Conservation (phyloP, 2,797 vertebrate genomes). For the Clarias pachynema region DNA sequence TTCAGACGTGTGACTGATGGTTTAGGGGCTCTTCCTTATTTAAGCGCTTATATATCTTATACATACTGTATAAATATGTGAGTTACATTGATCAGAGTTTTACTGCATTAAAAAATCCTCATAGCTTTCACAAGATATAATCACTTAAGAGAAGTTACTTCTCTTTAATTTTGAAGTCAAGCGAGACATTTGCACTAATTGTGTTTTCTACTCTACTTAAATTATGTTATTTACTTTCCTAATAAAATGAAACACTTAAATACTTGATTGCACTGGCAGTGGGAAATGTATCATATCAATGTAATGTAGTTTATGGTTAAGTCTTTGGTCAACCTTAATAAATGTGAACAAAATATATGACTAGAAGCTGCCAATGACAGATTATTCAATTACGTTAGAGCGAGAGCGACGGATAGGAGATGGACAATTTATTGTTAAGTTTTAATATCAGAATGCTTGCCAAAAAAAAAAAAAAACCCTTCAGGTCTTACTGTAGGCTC, state of each 20-base stretch:
- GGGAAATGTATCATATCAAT: neutral
- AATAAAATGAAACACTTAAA: neutral
- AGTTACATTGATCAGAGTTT: neutral
- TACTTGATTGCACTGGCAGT: neutral
- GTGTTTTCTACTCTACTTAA: neutral
- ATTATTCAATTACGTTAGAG: neutral
- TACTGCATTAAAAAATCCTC: neutral
- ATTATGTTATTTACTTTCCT: neutral
- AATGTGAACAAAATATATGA: neutral
- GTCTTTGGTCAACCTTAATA: neutral
- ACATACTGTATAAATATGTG: too few relatives aligned
- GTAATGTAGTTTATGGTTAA: neutral
- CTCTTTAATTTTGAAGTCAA: neutral
- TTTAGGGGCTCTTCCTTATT: neutral
- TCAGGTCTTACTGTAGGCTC: too few relatives aligned
- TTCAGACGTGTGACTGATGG: neutral
- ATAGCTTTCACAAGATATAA: neutral
- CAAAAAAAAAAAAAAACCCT: too few relatives aligned
- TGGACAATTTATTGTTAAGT: too few relatives aligned
- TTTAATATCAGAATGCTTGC: too few relatives aligned
- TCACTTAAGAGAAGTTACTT: neutral
- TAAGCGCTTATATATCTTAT: neutral
- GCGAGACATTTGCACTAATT: neutral
- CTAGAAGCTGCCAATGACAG: neutral
- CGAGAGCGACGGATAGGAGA: too few relatives aligned